Evolutionary conservation across 2,888 invertebrate genomes (phyloP), one percentile per base, ranked within the genome.

Genomic region (Leucania comma): DNA sequence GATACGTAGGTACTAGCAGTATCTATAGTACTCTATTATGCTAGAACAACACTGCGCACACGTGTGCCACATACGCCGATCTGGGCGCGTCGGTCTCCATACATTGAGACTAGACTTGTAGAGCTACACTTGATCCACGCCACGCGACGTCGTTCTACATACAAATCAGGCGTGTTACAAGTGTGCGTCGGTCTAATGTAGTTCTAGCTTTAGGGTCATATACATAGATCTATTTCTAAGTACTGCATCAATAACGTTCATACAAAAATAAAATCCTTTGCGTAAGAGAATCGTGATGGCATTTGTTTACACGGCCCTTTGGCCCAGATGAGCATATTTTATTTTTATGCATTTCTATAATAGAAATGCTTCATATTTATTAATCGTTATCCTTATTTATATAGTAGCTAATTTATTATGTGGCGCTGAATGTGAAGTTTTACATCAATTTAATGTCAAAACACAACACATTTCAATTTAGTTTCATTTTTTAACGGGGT

Each of bases 271-370:
- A 46, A 38, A 42, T 35, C 5, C 8, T 42, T 56, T 72, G 17
- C 65, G 65, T 57, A 73, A 73, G 60, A 56, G 10, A 20, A 48
- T 53, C 65, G 51, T 65, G 26, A 38, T 61, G 32, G 22, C 32
- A 22, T 61, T 60, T 73, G 65, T 65, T 65, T 73, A 65, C 20
- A 61, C 24, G 46, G 35, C 54, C 26, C 35, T 70, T n/a, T 51
- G 50, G 32, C 32, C 56, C 32, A 38, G 53, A 61, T 50, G 9
- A 32, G 14, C 2, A 24, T 29, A 29, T 29, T 42, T 70, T 69
- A 50, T 70, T 71, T 48, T 70, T 54, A 68, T 12, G n/a, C 38
- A 3, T 14, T 14, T n/a, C 22, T 48, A 17, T 50, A 38, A 59
- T n/a, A 60, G 6, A 59, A 1, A 46, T 38, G 29, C 29, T 50